Percentiles rank a stretch among this genome's conserved stretches.
Evolutionary conservation across 1,140 invertebrate species (phyloP).

Genomic region (Batillaria attramentaria): DNA sequence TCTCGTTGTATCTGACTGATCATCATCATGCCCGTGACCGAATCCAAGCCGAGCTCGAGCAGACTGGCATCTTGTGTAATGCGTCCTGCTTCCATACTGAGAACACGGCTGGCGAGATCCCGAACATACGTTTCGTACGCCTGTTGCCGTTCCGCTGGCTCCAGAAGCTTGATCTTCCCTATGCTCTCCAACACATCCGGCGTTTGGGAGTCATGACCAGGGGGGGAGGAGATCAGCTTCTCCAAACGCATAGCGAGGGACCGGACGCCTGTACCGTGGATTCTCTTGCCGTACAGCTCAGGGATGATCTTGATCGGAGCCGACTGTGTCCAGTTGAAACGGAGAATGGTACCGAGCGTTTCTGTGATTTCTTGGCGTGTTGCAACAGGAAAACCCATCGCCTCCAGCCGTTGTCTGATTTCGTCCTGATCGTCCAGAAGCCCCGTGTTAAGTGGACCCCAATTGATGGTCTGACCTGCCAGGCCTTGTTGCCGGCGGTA

Average conservation of each 20-base stretch:
- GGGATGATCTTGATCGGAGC: slow-evolving; percentile 32
- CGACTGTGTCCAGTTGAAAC: slow-evolving; percentile 34
- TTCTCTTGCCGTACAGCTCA: slow-evolving; percentile 1
- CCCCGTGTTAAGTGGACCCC: slow-evolving; percentile 47
- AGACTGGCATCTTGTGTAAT: slow-evolving; percentile 20
- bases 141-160: slow-evolving; percentile 6
- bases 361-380: slow-evolving; percentile 32
- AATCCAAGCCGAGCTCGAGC: slow-evolving; percentile 38
- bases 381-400: slow-evolving; percentile 33
- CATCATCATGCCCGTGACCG: slow-evolving; percentile 40
- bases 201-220: not conserved
- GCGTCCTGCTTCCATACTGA: slow-evolving; percentile 15
- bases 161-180: not conserved
- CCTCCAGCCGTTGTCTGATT: slow-evolving; percentile 24
- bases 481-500: slow-evolving; percentile 40
- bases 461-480: slow-evolving; percentile 52
- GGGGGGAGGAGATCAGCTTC: not conserved
- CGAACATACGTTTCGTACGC: slow-evolving; percentile 14
- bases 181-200: not conserved
- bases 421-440: slow-evolving; percentile 40
- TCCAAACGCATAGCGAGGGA: slow-evolving; percentile 22
- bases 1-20: slow-evolving; percentile 32
- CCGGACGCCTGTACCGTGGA: not conserved
- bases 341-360: slow-evolving; percentile 31
- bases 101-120: slow-evolving; percentile 19